These are phyloP conservation scores for Pseudococcus longispinus DNA, from an alignment of 2,888 invertebrate genomes.

Conservation along the genomic window DNA sequence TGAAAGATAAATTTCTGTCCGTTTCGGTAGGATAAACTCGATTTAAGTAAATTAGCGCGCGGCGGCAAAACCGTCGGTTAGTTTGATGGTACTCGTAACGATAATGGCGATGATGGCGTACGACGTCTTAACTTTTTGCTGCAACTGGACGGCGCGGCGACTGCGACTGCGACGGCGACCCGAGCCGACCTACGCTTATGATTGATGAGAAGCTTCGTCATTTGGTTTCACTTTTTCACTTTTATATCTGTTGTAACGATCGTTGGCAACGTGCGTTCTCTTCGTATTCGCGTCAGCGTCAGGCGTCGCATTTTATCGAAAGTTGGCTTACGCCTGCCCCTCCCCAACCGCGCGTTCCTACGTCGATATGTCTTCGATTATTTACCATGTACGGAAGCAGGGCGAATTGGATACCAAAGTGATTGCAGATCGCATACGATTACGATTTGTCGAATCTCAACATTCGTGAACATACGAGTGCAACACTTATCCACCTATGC, in stretches of 20 bases:
- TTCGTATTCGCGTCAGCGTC: neutral
- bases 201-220: neutral
- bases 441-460: too few species aligned
- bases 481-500: too few species aligned
- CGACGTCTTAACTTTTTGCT: neutral
- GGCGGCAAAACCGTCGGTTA: neutral
- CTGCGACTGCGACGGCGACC: neutral
- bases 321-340: neutral
- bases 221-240: conserved; percentile 21
- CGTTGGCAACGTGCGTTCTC: neutral
- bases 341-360: neutral
- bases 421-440: too few species aligned
- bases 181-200: neutral
- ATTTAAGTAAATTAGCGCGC: conserved; percentile 6
- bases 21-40: conserved; percentile 20
- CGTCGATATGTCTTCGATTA: neutral
- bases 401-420: neutral
- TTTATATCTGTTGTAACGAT: conserved; percentile 17
- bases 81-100: neutral
- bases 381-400: neutral
- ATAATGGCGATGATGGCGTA: neutral
- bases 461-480: too few species aligned
- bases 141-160: neutral
- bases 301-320: neutral
- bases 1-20: neutral